A percentile compares a stretch with the other conserved stretches of the same genome.
phyloP scores from a whole-genome alignment of 2,888 invertebrate genomes.

The Phyllotreta cruciferae region DNA sequence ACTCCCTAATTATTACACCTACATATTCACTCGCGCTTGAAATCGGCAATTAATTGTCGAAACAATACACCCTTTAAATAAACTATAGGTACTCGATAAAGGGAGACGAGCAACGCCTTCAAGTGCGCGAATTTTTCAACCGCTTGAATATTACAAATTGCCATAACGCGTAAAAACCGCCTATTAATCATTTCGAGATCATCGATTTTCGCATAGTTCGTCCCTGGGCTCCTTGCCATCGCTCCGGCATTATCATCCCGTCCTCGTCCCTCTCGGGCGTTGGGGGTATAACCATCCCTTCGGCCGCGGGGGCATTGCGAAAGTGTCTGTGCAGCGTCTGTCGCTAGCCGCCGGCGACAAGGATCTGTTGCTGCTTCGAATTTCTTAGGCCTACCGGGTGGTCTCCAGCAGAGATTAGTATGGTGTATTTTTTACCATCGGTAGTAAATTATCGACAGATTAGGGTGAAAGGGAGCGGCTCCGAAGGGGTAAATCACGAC shows the following conservation, averaged over 20 bases:
- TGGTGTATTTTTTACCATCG: not conserved
- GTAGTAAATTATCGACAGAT: constrained; percentile 1
- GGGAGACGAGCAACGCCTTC: no score
- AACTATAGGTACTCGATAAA: no score
- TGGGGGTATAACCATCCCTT: not conserved
- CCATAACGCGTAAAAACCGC: no score
- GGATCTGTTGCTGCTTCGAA: constrained; percentile 20
- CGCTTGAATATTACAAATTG: no score
- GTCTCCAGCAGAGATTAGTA: constrained; percentile 15
- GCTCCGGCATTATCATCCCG: not conserved
- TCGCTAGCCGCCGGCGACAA: constrained; percentile 10
- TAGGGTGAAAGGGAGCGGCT: not conserved
- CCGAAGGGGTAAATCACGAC: not conserved
- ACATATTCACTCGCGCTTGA: no score
- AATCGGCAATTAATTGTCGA: no score
- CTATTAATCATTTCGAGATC: no score
- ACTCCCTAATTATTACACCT: no score
- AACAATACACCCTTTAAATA: no score
- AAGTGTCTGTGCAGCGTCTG: constrained; percentile 11
- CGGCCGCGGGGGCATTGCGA: constrained; percentile 1
- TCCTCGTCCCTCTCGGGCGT: constrained; percentile 1
- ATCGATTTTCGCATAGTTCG: not conserved
- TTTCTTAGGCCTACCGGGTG: constrained; percentile 22
- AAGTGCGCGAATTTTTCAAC: no score
- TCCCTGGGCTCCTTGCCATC: not conserved